phyloP scores from a whole-genome alignment of 2,888 invertebrate genomes.

The Tetragonula carbonaria region DNA sequence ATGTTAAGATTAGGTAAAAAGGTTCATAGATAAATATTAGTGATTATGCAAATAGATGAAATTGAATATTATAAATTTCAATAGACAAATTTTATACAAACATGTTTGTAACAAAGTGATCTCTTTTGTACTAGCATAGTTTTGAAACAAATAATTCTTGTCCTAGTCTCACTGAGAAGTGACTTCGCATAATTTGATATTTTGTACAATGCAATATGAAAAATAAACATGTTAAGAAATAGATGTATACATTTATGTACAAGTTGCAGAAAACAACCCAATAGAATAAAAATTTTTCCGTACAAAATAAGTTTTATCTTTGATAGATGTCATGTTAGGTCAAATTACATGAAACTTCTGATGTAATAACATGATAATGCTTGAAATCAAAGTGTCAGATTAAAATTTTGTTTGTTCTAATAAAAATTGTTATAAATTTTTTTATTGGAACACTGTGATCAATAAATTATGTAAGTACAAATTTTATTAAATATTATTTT shows the following conservation, averaged over 20 bases:
- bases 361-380: not conserved
- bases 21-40: conserved; percentile 64
- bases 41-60: not conserved
- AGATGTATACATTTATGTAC: not conserved
- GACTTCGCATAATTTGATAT: not conserved
- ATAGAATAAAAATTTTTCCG: conserved; percentile 5
- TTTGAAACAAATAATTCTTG: conserved; percentile 4
- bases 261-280: not conserved
- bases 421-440: not conserved
- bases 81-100: conserved; percentile 15
- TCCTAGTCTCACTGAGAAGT: not conserved
- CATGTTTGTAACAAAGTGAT: conserved; percentile 9
- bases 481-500: not conserved
- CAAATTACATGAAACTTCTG: not conserved
- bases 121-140: not conserved
- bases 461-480: conserved; percentile 1
- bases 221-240: not conserved
- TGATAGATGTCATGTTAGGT: not conserved
- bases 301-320: not conserved
- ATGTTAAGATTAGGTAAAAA: conserved; percentile 71
- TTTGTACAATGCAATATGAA: not conserved
- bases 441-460: not conserved
- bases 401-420: not conserved
- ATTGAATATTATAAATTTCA: not conserved
- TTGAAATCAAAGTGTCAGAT: not conserved